These are phyloP conservation scores for Zaprionus africanus DNA, from an alignment of 1,140 invertebrate species.

Conservation along the genomic window DNA sequence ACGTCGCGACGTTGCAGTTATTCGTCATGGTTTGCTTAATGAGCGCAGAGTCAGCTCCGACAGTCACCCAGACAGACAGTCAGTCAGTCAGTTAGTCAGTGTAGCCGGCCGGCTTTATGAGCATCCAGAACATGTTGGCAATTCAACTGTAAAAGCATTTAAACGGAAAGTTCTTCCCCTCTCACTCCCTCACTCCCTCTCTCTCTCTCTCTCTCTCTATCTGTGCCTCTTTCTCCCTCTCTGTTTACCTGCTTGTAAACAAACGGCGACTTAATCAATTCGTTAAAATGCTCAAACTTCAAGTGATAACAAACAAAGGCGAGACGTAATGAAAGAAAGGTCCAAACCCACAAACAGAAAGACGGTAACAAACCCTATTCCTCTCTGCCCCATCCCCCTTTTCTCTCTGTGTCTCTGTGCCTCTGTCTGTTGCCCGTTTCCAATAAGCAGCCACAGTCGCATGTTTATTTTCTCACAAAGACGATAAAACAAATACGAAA, in stretches of 20 bases:
- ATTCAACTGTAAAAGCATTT: constrained; percentile 76
- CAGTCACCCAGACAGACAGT: neutral
- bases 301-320: constrained; percentile 81
- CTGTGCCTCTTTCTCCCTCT: neutral
- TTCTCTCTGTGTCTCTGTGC: neutral
- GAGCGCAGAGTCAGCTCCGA: constrained; percentile 48
- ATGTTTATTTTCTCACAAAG: constrained; percentile 78
- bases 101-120: constrained; percentile 6
- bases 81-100: neutral
- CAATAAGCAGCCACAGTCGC: constrained; percentile 5
- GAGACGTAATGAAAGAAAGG: constrained; percentile 72
- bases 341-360: constrained; percentile 13
- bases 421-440: neutral
- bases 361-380: neutral
- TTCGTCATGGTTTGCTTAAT: constrained; percentile 79
- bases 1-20: constrained; percentile 58
- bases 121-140: constrained; percentile 57
- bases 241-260: constrained; percentile 79
- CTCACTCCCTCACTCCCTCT: neutral
- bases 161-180: constrained; percentile 61
- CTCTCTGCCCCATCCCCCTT: too few relatives aligned
- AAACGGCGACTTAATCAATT: constrained; percentile 78
- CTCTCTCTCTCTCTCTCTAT: neutral
- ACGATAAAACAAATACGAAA: constrained; percentile 59
- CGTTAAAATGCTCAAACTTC: constrained; percentile 69